Evolutionary conservation across 2,113 vertebrate species (phyloP), one percentile per base, ranked within the genome.

Genomic region (Oreotrochilus melanogaster): DNA sequence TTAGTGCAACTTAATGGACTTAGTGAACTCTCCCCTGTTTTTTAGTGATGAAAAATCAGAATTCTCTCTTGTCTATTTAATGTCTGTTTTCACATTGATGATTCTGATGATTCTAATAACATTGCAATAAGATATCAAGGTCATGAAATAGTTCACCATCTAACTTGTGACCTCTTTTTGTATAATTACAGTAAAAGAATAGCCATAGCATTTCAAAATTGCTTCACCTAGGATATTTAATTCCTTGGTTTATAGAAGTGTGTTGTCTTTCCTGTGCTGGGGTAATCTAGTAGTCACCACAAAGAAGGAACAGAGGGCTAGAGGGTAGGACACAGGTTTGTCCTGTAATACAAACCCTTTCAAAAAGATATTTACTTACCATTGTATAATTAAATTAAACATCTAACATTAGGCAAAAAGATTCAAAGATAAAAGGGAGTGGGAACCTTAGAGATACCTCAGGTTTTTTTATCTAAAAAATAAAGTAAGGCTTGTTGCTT

Each of bases 191-290:
- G 62, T 43, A 81, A 91, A 94, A 73, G n/a, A 89, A 56, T 75
- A 91, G 27, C 21, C 73, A 60, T 75, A 93, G 67, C 21, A 75
- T 91, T 85, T 95, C 60, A 87, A 83, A 95, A 80, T 65, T 86
- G 78, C 50, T 93, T 95, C 18, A 92, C 67, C 21, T 79, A 93
- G n/a, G 33, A 43, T 95, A 89, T 72, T 67, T 80, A 65, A 79
- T 47, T 83, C 58, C 18, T 88, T 93, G 31, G 6, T 87, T 86
- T 94, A 80, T 86, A 94, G 78, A 48, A 56, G 74, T 25, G 54
- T 60, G 14, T 60, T 84, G 48, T 86, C 70, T 94, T 95, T 89
- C 71, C 74, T 93, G 47, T 95, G 93, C 56, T 93, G 78, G 56
- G 62, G 47, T 94, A 86, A 76, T 79, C 43, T 67, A 60, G 43